phyloP scores from a whole-genome alignment of 2,888 invertebrate genomes.

The Entomobrya proxima region DNA sequence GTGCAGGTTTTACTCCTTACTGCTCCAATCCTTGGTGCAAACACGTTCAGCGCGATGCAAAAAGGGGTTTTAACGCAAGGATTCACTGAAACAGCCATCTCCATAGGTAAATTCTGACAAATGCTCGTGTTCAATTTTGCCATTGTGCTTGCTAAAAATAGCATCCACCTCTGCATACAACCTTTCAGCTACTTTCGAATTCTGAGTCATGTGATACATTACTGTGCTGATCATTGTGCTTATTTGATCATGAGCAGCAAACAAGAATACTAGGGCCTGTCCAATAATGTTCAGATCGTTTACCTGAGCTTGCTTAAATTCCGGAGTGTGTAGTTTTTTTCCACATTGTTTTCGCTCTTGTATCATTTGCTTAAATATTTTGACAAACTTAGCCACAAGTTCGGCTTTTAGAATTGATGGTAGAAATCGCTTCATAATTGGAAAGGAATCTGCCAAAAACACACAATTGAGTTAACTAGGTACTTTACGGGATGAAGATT shows the following conservation, averaged over 20 bases:
- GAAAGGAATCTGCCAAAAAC: conserved; percentile 68
- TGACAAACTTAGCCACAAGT: conserved; percentile 15
- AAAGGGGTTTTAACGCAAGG: conserved; percentile 62
- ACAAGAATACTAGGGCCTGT: conserved; percentile 70
- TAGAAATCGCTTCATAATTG: too few species aligned
- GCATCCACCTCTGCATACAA: conserved; percentile 69
- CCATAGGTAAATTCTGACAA: conserved; percentile 67
- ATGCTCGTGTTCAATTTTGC: conserved; percentile 68
- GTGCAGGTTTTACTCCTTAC: conserved; percentile 44
- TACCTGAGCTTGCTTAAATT: conserved; percentile 65
- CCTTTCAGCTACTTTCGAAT: conserved; percentile 66
- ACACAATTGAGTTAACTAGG: too few species aligned
- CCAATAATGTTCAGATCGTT: conserved; percentile 62
- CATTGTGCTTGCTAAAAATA: conserved; percentile 54
- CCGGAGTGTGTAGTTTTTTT: conserved; percentile 59
- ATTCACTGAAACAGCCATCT: conserved; percentile 68
- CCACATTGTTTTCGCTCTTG: conserved; percentile 43
- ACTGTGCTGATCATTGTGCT: conserved; percentile 44
- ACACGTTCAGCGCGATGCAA: conserved; percentile 70
- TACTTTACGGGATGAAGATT: not conserved
- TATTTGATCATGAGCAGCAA: conserved; percentile 71
- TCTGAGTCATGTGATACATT: conserved; percentile 50
- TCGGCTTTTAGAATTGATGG: not conserved
- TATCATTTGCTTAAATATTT: conserved; percentile 57
- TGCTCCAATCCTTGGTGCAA: conserved; percentile 70